Percentiles rank a stretch among this genome's conserved stretches.
phyloP scores from a whole-genome alignment of 2,797 vertebrate genomes.

The Gambusia yucatana region DNA sequence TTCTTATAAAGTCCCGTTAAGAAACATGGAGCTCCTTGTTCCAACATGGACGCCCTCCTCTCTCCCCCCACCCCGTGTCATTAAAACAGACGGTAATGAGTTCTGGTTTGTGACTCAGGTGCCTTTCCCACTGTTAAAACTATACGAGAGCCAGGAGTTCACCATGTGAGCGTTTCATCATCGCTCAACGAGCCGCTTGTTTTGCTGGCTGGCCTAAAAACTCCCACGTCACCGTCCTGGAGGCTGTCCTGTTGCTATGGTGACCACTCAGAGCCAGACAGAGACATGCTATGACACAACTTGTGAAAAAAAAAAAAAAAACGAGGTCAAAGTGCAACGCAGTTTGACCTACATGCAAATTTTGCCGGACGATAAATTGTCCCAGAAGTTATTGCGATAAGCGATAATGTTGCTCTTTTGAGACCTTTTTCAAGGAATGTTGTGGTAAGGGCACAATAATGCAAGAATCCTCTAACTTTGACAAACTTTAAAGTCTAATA shows the following conservation, averaged over 20 bases:
- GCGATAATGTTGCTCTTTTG: too few species aligned
- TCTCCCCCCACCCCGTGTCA: background rate
- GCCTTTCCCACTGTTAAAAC: conserved; percentile 59
- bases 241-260: conserved; percentile 30
- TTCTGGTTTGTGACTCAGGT: conserved; percentile 37
- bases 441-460: too few species aligned
- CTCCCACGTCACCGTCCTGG: conserved; percentile 23
- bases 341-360: conserved; percentile 4
- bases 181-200: conserved; percentile 11
- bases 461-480: too few species aligned
- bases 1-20: conserved; percentile 8
- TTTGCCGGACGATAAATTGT: too few species aligned
- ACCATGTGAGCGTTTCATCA: conserved; percentile 42
- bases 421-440: too few species aligned
- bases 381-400: too few species aligned
- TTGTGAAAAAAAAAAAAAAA: conserved; percentile 16
- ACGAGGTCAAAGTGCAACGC: conserved; percentile 26
- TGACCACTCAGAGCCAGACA: conserved; percentile 15
- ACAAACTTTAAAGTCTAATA: too few species aligned
- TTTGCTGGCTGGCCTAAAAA: conserved; percentile 24
- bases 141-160: conserved; percentile 43
- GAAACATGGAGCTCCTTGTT: background rate
- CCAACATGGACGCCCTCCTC: conserved; percentile 12
- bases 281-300: conserved; percentile 18
- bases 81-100: conserved; percentile 53